A percentile compares a stretch with the other conserved stretches of the same genome.
phyloP scores from a whole-genome alignment of 2,113 vertebrate species.

The Anser cygnoides region DNA sequence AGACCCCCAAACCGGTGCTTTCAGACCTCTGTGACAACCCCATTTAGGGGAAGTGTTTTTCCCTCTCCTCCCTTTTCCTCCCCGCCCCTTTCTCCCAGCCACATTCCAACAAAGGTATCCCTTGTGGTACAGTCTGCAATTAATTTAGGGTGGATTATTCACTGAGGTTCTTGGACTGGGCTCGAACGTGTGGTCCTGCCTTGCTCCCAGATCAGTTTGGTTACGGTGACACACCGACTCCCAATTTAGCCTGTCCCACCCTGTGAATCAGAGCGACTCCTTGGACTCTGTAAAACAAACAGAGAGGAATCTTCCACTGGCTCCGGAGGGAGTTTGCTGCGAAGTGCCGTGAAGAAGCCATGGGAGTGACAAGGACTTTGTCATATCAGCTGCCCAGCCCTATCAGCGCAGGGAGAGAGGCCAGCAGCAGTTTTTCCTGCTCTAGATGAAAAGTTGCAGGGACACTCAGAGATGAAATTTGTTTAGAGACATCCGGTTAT shows the following conservation, averaged over 20 bases:
- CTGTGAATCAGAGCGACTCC: slow-evolving; percentile 41
- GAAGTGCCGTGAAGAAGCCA: not conserved
- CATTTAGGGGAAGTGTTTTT: not conserved
- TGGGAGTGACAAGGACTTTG: not conserved
- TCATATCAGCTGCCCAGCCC: not conserved
- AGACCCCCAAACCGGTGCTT: not conserved
- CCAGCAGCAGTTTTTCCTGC: slow-evolving; percentile 37
- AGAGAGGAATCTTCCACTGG: not conserved
- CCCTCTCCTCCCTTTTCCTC: not conserved
- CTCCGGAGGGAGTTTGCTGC: fast-evolving
- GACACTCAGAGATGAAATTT: slow-evolving; percentile 28
- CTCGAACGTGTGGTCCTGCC: not conserved
- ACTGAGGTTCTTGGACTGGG: not conserved
- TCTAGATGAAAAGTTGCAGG: not conserved
- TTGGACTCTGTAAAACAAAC: not conserved
- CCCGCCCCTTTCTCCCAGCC: not conserved
- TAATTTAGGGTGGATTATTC: not conserved
- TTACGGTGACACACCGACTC: not conserved
- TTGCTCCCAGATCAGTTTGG: not conserved
- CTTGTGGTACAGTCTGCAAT: not conserved
- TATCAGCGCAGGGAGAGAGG: not conserved
- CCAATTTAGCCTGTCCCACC: slow-evolving; percentile 27
- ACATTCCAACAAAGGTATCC: not conserved
- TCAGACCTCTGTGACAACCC: not conserved
- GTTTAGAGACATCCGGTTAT: slow-evolving; percentile 35